Evolutionary conservation across 23 tunicate genomes (phyloP).

Genomic region (Phallusia fumigata): DNA sequence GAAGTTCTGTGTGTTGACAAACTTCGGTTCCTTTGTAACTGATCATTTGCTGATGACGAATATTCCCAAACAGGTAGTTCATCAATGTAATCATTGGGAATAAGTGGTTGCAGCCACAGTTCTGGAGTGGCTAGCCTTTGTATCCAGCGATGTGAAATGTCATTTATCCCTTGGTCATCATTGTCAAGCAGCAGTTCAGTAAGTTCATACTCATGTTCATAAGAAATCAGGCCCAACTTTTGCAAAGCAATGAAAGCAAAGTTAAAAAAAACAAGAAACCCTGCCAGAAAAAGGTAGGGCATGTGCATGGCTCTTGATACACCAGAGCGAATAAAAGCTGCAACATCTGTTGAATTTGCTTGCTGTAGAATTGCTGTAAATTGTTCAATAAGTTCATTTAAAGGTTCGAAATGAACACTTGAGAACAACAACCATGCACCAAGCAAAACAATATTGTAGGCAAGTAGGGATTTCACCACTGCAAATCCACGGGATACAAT

Average conservation of each 20-base stretch:
- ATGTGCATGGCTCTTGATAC: background rate
- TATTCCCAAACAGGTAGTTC: conserved; percentile 60
- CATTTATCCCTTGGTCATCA: conserved; percentile 1
- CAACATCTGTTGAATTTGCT: conserved; percentile 9
- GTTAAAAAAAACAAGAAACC: conserved; percentile 38
- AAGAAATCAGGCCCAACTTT: conserved; percentile 1
- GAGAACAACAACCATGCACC: conserved; percentile 47
- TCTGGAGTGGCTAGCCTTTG: conserved; percentile 62
- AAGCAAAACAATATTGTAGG: conserved; percentile 39
- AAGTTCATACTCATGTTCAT: conserved; percentile 17
- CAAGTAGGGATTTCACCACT: conserved; percentile 29
- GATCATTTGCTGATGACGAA: background rate
- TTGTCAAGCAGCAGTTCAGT: conserved; percentile 22
- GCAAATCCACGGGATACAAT: conserved; percentile 15
- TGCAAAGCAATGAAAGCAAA: background rate
- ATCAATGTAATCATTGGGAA: conserved; percentile 55
- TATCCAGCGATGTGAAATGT: conserved; percentile 54
- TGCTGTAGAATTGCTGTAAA: background rate
- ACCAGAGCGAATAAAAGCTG: conserved; percentile 13
- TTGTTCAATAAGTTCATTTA: background rate
- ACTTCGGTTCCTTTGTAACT: conserved; percentile 3
- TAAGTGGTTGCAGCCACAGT: conserved; percentile 64
- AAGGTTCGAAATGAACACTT: conserved; percentile 21
- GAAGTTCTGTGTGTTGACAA: conserved; percentile 9
- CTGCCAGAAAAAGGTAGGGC: background rate